Evolutionary conservation across 2,113 vertebrate genomes (phyloP).

Genomic region (Tachysurus fulvidraco): DNA sequence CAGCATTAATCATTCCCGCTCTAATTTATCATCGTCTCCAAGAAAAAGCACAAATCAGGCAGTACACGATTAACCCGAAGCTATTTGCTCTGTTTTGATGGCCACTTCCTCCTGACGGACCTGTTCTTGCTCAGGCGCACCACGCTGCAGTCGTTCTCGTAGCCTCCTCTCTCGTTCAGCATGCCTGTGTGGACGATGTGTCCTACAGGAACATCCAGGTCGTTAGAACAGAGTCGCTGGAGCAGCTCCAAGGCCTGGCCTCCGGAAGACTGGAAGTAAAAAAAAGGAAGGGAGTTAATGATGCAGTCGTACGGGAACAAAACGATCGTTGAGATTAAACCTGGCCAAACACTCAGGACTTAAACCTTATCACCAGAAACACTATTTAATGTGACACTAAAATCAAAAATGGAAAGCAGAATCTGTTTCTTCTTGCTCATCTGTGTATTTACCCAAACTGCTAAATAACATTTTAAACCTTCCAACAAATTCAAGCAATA

Average conservation of each 20-base stretch:
- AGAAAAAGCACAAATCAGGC: too few relatives aligned
- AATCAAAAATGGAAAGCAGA: too few relatives aligned
- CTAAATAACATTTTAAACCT: too few relatives aligned
- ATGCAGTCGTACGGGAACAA: not conserved
- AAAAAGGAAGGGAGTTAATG: not conserved
- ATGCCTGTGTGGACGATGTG: constrained; percentile 97
- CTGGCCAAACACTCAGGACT: not conserved
- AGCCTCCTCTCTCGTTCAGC: constrained; percentile 91
- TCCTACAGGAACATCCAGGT: constrained; percentile 93
- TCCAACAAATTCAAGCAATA: not conserved
- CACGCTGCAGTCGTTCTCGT: constrained; percentile 97
- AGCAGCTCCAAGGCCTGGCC: constrained; percentile 86
- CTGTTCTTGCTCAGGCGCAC: constrained; percentile 92
- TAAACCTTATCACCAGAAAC: not conserved
- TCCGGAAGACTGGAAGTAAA: constrained; percentile 76
- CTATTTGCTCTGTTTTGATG: not conserved
- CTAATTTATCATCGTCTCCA: too few relatives aligned
- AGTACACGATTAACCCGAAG: not conserved
- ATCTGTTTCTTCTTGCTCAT: too few relatives aligned
- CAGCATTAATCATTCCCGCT: too few relatives aligned
- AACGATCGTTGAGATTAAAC: not conserved
- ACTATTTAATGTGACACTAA: too few relatives aligned
- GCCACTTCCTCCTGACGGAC: constrained; percentile 62
- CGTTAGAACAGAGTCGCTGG: constrained; percentile 91
- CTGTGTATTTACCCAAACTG: too few relatives aligned